These are phyloP conservation scores for Adela reaumurella DNA, from an alignment of 2,888 invertebrate genomes.

Conservation along the genomic window DNA sequence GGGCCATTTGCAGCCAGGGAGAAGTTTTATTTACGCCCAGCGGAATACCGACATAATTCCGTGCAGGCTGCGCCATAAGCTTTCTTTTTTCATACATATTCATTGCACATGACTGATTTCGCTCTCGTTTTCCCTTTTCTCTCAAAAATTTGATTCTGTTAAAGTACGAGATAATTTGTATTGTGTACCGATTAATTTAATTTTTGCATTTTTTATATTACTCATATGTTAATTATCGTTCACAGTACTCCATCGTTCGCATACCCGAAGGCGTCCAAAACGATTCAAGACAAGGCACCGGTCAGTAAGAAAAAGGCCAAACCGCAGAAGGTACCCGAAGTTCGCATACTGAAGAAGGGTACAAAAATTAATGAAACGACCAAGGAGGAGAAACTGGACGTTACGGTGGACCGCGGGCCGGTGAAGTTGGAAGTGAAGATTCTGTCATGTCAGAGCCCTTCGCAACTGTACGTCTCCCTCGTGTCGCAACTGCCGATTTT, in stretches of 20 bases:
- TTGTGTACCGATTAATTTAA: no score
- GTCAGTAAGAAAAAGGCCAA: neutral
- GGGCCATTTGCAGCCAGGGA: no score
- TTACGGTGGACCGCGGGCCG: constrained; percentile 41
- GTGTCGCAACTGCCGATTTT: constrained; percentile 39
- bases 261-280: neutral
- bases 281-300: neutral
- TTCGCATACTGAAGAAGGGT: neutral
- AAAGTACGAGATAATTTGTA: neutral
- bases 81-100: no score
- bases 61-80: no score
- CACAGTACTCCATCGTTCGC: neutral
- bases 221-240: constrained; percentile 12
- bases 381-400: constrained; percentile 25
- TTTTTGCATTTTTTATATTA: neutral
- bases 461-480: constrained; percentile 59
- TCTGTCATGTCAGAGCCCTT: constrained; percentile 50
- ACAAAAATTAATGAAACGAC: neutral
- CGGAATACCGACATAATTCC: no score
- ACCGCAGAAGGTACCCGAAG: neutral
- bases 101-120: no score
- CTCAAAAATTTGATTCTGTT: neutral
- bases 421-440: constrained; percentile 47
- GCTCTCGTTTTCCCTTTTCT: no score
- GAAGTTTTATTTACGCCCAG: no score